Conservation (phyloP, 2,113 vertebrate genomes). For the Numida meleagris region DNA sequence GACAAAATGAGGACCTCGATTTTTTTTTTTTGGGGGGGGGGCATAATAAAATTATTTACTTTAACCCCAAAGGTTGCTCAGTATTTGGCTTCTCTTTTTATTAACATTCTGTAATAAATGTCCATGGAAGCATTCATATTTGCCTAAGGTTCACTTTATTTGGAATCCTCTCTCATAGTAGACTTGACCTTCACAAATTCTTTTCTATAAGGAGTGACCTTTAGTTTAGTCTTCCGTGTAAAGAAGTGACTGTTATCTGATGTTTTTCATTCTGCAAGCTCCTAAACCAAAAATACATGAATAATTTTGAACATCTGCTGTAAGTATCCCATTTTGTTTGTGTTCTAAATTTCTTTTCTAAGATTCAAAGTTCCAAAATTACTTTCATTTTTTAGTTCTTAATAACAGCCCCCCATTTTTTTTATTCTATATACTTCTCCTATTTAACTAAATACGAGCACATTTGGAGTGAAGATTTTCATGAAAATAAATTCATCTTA, state of each 20-base stretch:
- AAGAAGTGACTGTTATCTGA: constrained; percentile 2
- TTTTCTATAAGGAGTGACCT: constrained; percentile 54
- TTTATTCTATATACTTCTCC: too few relatives aligned
- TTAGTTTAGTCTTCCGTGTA: constrained; percentile 13
- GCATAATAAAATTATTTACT: not conserved
- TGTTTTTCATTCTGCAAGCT: not conserved
- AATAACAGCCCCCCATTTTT: not conserved
- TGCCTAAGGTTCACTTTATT: constrained; percentile 51
- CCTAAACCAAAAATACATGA: not conserved
- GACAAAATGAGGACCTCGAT: not conserved
- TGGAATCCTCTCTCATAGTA: constrained; percentile 20
- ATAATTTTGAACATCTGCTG: not conserved
- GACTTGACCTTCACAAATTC: constrained; percentile 61
- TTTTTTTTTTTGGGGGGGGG: not conserved
- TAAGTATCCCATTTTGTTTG: not conserved
- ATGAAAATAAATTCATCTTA: not conserved
- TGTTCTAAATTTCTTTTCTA: not conserved
- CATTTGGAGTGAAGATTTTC: not conserved
- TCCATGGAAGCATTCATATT: constrained; percentile 41
- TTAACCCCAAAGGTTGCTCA: not conserved
- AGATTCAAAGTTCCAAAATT: not conserved
- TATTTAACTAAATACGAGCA: not conserved
- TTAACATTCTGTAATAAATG: constrained; percentile 57
- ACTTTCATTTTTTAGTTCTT: not conserved
- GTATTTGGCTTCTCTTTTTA: constrained; percentile 41